These are phyloP conservation scores for Argyresthia goedartella DNA, from an alignment of 2,888 invertebrate species.

Conservation along the genomic window DNA sequence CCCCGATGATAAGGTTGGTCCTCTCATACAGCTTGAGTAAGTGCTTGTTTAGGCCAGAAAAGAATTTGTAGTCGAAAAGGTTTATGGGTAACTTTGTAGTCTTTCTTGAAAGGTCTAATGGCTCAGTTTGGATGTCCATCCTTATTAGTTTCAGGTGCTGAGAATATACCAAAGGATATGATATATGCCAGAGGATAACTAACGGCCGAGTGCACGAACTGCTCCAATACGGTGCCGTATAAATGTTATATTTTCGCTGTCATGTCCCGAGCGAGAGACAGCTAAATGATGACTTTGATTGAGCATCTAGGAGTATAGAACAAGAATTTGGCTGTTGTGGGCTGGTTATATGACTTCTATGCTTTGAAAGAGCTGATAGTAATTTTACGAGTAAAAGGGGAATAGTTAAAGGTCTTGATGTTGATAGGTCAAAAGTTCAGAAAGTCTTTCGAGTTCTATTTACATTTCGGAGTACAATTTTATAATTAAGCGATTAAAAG, in stretches of 20 bases:
- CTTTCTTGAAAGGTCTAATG: constrained; percentile 49
- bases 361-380: too few species aligned
- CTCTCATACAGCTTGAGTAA: constrained; percentile 50
- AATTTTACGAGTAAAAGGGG: too few species aligned
- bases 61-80: constrained; percentile 49
- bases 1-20: constrained; percentile 31
- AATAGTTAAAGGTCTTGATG: too few species aligned
- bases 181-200: not conserved
- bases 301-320: too few species aligned
- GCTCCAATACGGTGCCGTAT: not conserved
- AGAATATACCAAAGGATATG: too few species aligned
- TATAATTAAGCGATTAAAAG: not conserved
- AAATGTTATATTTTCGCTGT: not conserved
- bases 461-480: not conserved
- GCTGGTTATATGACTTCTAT: too few species aligned
- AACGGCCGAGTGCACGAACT: not conserved
- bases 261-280: too few species aligned
- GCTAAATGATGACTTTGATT: too few species aligned
- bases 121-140: constrained; percentile 53
- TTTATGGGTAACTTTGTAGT: constrained; percentile 28
- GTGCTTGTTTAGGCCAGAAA: constrained; percentile 50
- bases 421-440: not conserved
- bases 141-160: constrained; percentile 1
- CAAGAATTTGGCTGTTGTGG: too few species aligned
- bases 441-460: not conserved